Evolutionary conservation across 2,113 vertebrate genomes (phyloP), one percentile per base, ranked within the genome.

Genomic region (Salvelinus namaycush): DNA sequence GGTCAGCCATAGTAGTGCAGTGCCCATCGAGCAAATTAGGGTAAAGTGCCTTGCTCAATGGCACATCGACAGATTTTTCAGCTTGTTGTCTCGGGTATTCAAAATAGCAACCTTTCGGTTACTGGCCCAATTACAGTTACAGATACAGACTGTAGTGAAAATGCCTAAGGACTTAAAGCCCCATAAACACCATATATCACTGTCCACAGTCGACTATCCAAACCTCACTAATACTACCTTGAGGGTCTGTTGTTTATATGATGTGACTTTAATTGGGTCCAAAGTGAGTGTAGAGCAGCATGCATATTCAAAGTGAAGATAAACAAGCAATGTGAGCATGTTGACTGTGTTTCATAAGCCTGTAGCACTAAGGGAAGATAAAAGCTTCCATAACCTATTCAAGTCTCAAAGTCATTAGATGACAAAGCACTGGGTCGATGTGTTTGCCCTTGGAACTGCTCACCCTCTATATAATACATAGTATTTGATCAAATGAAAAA

Each of bases 191-290:
- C 20, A 72, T 72, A 77, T 74, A 75, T 76, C 65, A 78, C 26
- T 72, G 20, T 74, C 75, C 44, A 89, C 76, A 80, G 74, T 85
- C 49, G 14, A 84, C 77, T 79, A 81, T 77, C 76, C 72, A 76
- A 76, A 79, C 75, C 74, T 79, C 65, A 75, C 39, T 66, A 80
- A 83, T 54, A 65, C 48, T 77, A 81, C 62, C 86, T 78, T 80
- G 34, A 87, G 87, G 88, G 83, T 78, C 12, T 75, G 77, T 78
- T 83, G 73, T 82, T 83, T 76, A 76, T 82, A 83, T 79, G 85
- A 82, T 88, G 77, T 85, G 76, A 87, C 82, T 89, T 83, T 91
- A 90, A 91, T 90, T 88, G 86, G 83, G 78, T 86, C 87, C 85
- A 83, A 68, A 81, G 85, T 89, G 88, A 54, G 67, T 83, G 54